Percentiles rank a stretch among this genome's conserved stretches.
phyloP scores from a whole-genome alignment of 2,797 vertebrate species.

The Lithobates sylvaticus region DNA sequence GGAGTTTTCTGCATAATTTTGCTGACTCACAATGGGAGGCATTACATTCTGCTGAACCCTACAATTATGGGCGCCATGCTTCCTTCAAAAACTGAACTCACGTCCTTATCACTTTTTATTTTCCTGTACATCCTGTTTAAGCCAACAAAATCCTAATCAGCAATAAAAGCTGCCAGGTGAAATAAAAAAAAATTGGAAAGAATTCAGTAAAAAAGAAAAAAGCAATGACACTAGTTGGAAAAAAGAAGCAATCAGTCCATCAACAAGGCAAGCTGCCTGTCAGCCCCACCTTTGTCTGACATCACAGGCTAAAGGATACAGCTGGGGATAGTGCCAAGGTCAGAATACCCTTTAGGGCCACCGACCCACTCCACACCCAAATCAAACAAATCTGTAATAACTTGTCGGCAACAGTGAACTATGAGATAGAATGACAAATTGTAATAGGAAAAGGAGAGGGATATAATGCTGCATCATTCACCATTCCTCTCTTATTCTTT shows the following conservation, averaged over 20 bases:
- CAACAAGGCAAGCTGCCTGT: not conserved
- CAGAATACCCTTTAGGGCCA: constrained; percentile 3
- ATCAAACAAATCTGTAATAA: not conserved
- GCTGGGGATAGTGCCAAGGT: not conserved
- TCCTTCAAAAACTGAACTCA: constrained; percentile 16
- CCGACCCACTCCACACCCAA: constrained; percentile 12
- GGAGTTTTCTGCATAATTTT: not conserved
- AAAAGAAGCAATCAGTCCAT: constrained; percentile 5
- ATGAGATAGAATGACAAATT: not conserved
- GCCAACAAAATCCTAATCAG: constrained; percentile 31
- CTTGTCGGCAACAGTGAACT: not conserved
- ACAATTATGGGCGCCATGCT: not conserved
- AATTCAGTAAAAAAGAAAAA: not conserved
- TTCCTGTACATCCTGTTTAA: constrained; percentile 27
- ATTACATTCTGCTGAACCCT: constrained; percentile 17
- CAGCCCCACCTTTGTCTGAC: constrained; percentile 7
- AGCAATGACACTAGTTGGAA: not conserved
- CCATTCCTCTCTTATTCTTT: not conserved
- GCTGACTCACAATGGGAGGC: constrained; percentile 27
- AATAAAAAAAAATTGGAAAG: not conserved
- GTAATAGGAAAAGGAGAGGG: not conserved
- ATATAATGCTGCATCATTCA: not conserved
- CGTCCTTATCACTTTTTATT: constrained; percentile 4
- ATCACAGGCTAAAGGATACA: not conserved
- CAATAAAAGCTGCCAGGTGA: constrained; percentile 23